These are phyloP conservation scores for Gonioctena quinquepunctata DNA, from an alignment of 1,140 invertebrate genomes.

Conservation along the genomic window DNA sequence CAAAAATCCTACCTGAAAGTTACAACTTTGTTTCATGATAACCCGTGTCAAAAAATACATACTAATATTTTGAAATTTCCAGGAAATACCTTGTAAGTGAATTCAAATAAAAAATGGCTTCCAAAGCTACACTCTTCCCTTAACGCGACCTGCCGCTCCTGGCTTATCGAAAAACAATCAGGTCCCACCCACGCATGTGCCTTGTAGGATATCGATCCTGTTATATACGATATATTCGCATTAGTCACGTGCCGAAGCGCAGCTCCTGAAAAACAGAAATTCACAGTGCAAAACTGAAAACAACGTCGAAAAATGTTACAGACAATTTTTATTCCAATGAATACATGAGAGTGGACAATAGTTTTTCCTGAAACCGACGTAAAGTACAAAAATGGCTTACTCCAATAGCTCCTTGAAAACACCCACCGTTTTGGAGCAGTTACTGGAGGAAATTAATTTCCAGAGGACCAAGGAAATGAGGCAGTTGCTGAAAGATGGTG, in stretches of 20 bases:
- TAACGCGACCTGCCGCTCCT: not conserved
- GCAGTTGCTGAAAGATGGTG: constrained; percentile 83
- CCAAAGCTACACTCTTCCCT: not conserved
- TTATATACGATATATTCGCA: not conserved
- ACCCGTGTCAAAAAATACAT: too few relatives aligned
- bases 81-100: too few relatives aligned
- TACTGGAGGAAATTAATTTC: constrained; percentile 88
- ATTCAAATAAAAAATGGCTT: not conserved
- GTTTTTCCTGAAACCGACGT: not conserved
- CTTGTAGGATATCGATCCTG: not conserved
- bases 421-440: constrained; percentile 79
- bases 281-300: not conserved
- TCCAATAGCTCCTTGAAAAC: constrained; percentile 64
- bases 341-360: not conserved
- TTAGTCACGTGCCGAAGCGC: not conserved
- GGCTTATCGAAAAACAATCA: not conserved
- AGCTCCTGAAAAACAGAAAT: not conserved
- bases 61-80: too few relatives aligned
- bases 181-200: not conserved
- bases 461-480: constrained; percentile 88
- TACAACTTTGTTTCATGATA: too few relatives aligned
- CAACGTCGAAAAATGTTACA: not conserved
- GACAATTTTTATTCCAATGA: not conserved
- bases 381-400: constrained; percentile 59
- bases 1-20: too few relatives aligned